Evolutionary conservation across 2,888 invertebrate genomes (phyloP), one percentile per base, ranked within the genome.

Genomic region (Cerastis leucographa): DNA sequence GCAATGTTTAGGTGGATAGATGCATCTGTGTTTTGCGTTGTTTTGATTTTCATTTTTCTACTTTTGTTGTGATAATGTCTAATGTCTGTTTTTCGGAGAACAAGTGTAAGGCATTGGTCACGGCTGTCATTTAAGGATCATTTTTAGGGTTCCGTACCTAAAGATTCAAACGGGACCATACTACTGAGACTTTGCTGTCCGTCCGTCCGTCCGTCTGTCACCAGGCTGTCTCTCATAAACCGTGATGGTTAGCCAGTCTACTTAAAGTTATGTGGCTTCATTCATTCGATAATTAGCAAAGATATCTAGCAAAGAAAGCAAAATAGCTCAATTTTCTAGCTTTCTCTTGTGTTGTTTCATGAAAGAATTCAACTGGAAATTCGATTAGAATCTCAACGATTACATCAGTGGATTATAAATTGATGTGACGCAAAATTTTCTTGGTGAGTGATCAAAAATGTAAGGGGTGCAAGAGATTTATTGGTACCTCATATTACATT

Each of bases 401-500:
- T 0, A 44, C 17, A 46, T 80, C 54, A 62, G n/a, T 12, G 22
- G 35, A 51, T 68, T 49, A 29, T 44, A 74, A 56, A 65, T 56
- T 29, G 54, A 56, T 64, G 35, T 65, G 56, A 75, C 49, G 44
- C 11, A 40, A 66, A 44, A 44, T 79, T 65, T 74, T 67, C 29
- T 51, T 59, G 42, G 29, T 12, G n/a, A 29, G 11, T 54, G 29
- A 61, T 70, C 46, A 44, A 70, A 66, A 61, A 71, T 61, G 25
- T 62, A 49, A 78, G 49, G 74, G 82, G 49, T 59, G 64, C n/a
- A n/a, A 25, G 44, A 74, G 68, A 82, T 82, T 82, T 83, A 83
- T 84, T 74, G 71, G 49, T 49, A 54, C 44, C 29, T 61, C 71
- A 74, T 59, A 71, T 78, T 56, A 61, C 71, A 64, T 71, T 76